phyloP scores from a whole-genome alignment of 1,140 invertebrate species.

The Latrodectus geometricus region DNA sequence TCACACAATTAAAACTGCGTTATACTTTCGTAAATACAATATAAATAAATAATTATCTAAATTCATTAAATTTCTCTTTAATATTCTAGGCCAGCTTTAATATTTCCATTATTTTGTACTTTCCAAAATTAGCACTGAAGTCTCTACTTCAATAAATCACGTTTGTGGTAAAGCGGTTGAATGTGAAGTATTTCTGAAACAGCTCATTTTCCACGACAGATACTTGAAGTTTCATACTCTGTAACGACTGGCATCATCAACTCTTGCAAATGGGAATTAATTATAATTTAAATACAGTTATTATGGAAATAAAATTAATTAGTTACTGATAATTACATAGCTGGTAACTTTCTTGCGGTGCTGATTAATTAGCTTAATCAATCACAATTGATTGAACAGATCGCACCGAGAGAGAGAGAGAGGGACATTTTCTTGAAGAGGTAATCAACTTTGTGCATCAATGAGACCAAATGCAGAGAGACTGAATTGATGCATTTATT shows the following conservation, averaged over 20 bases:
- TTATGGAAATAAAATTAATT: conserved; percentile 38
- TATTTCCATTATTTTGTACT: too few relatives aligned
- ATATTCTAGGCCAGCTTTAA: too few relatives aligned
- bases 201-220: not conserved
- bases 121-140: too few relatives aligned
- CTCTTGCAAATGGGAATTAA: conserved; percentile 1
- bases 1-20: too few relatives aligned
- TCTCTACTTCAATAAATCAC: not conserved
- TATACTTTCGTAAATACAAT: too few relatives aligned
- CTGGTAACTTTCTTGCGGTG: conserved; percentile 3
- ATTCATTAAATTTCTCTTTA: too few relatives aligned
- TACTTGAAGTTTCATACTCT: not conserved
- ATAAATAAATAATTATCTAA: too few relatives aligned
- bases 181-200: not conserved
- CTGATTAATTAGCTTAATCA: conserved; percentile 19
- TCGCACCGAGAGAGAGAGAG: not conserved
- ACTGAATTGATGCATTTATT: not conserved
- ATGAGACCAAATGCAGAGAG: not conserved
- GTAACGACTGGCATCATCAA: not conserved
- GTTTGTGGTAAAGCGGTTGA: not conserved
- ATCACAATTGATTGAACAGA: conserved; percentile 10
- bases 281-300: conserved; percentile 37
- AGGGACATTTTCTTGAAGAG: not conserved
- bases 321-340: not conserved
- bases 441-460: not conserved